phyloP scores from a whole-genome alignment of 2,113 vertebrate genomes.

The Ictalurus punctatus region DNA sequence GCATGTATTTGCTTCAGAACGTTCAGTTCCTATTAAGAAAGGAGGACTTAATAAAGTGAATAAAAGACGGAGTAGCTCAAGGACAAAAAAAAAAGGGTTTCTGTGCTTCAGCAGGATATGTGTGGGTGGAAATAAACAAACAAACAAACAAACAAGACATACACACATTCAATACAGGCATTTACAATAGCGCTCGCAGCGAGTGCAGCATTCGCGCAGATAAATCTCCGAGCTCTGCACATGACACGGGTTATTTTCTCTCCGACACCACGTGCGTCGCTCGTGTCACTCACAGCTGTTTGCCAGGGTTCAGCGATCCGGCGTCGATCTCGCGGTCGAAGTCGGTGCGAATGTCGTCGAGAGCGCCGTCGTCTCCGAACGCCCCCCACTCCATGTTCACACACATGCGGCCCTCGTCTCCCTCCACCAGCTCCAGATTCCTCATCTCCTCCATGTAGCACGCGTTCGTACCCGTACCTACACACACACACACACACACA shows the following conservation, averaged over 20 bases:
- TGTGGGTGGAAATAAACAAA: no score
- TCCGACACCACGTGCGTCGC: not conserved
- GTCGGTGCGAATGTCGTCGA: constrained; percentile 86
- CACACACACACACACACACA: not conserved
- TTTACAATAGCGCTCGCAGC: not conserved
- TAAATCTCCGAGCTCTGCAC: not conserved
- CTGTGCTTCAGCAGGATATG: not conserved
- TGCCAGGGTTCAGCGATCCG: constrained; percentile 92
- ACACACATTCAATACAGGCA: not conserved
- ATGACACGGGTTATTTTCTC: not conserved
- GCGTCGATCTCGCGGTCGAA: constrained; percentile 91
- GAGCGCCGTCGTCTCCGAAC: constrained; percentile 85
- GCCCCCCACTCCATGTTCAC: constrained; percentile 98
- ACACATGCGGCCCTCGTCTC: constrained; percentile 94
- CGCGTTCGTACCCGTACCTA: constrained; percentile 91
- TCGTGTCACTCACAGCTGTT: constrained; percentile 85
- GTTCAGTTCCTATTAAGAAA: not conserved
- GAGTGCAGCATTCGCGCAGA: not conserved
- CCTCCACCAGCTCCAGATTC: constrained; percentile 88
- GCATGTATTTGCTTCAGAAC: not conserved
- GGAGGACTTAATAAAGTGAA: not conserved
- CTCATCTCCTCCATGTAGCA: constrained; percentile 99
- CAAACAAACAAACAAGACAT: not conserved
- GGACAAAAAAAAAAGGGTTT: not conserved
- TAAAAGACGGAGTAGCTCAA: not conserved